Conservation (phyloP, 2,797 vertebrate species). For the Dipus sagitta region DNA sequence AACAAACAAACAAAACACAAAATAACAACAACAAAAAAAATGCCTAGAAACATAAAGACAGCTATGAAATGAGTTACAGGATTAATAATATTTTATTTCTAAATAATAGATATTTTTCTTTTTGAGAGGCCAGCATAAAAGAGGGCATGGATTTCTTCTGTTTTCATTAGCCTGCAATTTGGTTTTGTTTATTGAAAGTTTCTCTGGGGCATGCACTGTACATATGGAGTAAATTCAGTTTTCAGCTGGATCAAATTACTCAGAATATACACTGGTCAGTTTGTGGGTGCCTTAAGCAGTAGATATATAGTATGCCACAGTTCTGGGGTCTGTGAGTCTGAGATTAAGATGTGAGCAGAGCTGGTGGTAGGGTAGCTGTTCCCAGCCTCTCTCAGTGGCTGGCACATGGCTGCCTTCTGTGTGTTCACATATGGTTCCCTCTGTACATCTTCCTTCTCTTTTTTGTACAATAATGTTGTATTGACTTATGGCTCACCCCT, state of each 20-base stretch:
- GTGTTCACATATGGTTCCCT: neutral
- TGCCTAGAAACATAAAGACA: neutral
- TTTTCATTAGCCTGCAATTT: neutral
- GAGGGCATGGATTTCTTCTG: neutral
- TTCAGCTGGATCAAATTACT: constrained; percentile 10
- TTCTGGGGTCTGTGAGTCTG: neutral
- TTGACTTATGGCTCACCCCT: neutral
- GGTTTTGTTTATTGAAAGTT: constrained; percentile 27
- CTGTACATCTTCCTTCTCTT: neutral
- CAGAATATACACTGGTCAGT: neutral
- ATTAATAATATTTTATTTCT: neutral
- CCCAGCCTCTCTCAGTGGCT: neutral
- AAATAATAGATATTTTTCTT: constrained; percentile 12
- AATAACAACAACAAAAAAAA: neutral
- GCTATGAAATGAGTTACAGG: neutral
- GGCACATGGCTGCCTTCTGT: neutral
- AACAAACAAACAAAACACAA: too few species aligned
- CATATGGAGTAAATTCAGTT: neutral
- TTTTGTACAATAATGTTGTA: neutral
- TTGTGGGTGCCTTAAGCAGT: neutral
- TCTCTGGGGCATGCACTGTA: neutral
- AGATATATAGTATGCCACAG: neutral
- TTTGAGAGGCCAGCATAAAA: neutral
- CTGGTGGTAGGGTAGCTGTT: neutral
- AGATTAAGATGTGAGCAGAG: neutral